These are phyloP conservation scores for Hipposideros armiger DNA, from an alignment of 2,113 vertebrate species.

Conservation along the genomic window DNA sequence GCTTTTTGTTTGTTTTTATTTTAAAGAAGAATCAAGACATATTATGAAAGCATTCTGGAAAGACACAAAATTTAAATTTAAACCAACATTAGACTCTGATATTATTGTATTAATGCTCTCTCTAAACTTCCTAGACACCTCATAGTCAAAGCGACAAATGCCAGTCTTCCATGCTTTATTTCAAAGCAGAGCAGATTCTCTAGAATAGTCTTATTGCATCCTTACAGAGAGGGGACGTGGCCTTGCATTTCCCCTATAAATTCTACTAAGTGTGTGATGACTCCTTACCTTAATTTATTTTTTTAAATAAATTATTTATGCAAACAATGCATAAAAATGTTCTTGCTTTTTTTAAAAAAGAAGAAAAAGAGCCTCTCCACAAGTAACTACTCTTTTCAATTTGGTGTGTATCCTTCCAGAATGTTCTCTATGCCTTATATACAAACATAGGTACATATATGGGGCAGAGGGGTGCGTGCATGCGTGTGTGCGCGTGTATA, in stretches of 20 bases:
- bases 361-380: neutral
- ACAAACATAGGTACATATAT: neutral
- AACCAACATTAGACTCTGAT: neutral
- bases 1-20: neutral
- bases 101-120: neutral
- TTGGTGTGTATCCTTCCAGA: neutral
- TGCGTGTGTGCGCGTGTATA: rapidly evolving
- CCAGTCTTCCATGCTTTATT: neutral
- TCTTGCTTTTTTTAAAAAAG: neutral
- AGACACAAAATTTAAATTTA: neutral
- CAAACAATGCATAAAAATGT: neutral
- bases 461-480: neutral
- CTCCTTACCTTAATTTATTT: neutral
- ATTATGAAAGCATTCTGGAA: neutral
- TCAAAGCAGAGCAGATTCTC: neutral
- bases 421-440: neutral
- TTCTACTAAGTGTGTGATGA: neutral
- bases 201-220: neutral
- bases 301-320: neutral
- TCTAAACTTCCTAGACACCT: neutral
- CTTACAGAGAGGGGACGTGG: no score
- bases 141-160: neutral
- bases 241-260: neutral
- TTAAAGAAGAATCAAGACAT: neutral
- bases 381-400: neutral